phyloP scores from a whole-genome alignment of 2,113 vertebrate species.

The Tetraodon nigroviridis region DNA sequence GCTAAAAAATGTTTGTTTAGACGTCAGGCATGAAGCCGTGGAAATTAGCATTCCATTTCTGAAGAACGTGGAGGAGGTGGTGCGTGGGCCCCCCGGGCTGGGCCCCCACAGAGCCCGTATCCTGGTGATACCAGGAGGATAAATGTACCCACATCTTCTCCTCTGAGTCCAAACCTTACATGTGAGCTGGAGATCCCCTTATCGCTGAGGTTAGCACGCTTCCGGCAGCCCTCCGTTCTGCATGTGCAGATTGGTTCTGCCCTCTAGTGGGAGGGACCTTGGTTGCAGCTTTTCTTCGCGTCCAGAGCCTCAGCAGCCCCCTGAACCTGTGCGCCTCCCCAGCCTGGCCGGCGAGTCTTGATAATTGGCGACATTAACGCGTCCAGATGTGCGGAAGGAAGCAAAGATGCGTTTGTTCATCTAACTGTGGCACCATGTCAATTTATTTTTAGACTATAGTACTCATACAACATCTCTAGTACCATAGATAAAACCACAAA shows the following conservation, averaged over 20 bases:
- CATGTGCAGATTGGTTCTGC: not conserved
- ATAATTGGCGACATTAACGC: not conserved
- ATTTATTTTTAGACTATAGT: constrained; percentile 62
- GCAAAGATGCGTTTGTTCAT: constrained; percentile 6
- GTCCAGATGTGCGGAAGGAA: not conserved
- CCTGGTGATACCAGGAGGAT: too few relatives aligned
- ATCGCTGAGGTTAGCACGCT: too few relatives aligned
- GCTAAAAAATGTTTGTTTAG: not conserved
- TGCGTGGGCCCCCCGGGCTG: too few relatives aligned
- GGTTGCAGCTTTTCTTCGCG: not conserved
- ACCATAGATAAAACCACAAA: constrained; percentile 55
- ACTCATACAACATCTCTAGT: constrained; percentile 56
- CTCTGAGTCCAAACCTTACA: too few relatives aligned
- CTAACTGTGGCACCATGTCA: constrained; percentile 51
- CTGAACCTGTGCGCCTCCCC: too few relatives aligned
- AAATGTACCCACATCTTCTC: too few relatives aligned
- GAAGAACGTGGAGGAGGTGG: too few relatives aligned
- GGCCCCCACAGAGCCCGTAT: too few relatives aligned
- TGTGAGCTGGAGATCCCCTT: too few relatives aligned
- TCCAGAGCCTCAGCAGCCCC: not conserved
- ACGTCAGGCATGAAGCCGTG: not conserved
- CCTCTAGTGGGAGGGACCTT: not conserved
- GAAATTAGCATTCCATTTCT: not conserved
- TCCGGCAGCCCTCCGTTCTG: too few relatives aligned
- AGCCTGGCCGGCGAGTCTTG: too few relatives aligned